These are phyloP conservation scores for Lagopus muta DNA, from an alignment of 2,113 vertebrate genomes.

Conservation along the genomic window DNA sequence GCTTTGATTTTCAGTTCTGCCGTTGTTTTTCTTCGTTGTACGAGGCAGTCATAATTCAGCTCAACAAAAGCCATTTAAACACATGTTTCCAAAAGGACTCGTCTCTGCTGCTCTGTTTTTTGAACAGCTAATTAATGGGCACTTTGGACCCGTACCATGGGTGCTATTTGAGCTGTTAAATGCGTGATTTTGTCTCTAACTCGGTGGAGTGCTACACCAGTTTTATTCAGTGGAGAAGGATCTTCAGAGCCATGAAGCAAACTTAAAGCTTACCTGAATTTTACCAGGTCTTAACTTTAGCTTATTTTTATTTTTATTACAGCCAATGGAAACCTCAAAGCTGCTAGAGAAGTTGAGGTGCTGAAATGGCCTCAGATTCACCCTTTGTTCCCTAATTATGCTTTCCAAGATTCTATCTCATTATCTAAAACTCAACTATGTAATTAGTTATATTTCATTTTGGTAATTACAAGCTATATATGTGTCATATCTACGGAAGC, in stretches of 20 bases:
- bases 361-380: constrained; percentile 29
- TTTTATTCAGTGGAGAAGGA: background rate
- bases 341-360: background rate
- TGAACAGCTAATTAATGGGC: background rate
- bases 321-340: background rate
- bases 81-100: background rate
- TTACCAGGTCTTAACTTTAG: background rate
- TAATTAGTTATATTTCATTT: constrained; percentile 45
- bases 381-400: constrained; percentile 36
- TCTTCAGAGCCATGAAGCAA: background rate
- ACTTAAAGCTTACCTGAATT: background rate
- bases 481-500: constrained; percentile 34
- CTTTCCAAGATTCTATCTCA: constrained; percentile 33
- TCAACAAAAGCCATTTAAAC: background rate
- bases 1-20: background rate
- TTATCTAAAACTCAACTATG: constrained; percentile 41
- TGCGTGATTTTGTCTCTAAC: background rate
- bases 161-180: background rate
- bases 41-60: background rate
- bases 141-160: background rate
- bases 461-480: constrained; percentile 41
- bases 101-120: background rate
- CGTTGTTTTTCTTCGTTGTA: background rate
- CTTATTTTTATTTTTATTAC: background rate
- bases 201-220: background rate